Evolutionary conservation across 2,888 invertebrate species (phyloP), one percentile per base, ranked within the genome.

Genomic region (Machimus rusticus): DNA sequence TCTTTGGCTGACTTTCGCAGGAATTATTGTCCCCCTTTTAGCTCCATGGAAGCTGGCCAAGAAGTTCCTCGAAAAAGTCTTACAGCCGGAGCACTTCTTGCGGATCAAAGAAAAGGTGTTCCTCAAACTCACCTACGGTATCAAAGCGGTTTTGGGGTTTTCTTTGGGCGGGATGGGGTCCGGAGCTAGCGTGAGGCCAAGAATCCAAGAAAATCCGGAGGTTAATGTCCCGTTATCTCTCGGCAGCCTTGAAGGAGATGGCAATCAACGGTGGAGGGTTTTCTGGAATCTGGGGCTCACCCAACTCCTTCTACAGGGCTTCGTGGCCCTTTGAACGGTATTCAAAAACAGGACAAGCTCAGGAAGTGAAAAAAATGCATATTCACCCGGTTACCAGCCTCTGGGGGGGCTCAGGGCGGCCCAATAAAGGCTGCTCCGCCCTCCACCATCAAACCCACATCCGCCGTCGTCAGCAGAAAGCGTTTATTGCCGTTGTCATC

Each of bases 401-500:
- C n/a, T 19, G 4, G n/a, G n/a, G n/a, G n/a, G 51, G 51, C 51
- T 51, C n/a, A 51, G 51, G n/a, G 19, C n/a, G 51, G 6, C 51
- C 51, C 51, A 19, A 51, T 19, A 51, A 51, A 51, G 51, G 51
- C 51, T 51, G 6, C 51, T 51, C 51, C 51, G n/a, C 51, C 51
- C n/a, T 51, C 51, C 78, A 57, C 19, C 34, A 43, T 2, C 39
- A n/a, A 23, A 82, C n/a, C n/a, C 16, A 57, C 46, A 57, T n/a
- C 31, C 66, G 23, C 31, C 34, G 34, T 46, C 51, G 51, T n/a
- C 51, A 57, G 37, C 79, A 51, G 43, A 55, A 55, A 14, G 66
- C 46, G 76, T 76, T 84, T 28, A 76, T 34, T 51, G 43, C 78
- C 66, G 74, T 74, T 82, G 51, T 86, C 77, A 57, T 34, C 43